These are phyloP conservation scores for Cnemophilus loriae DNA, from an alignment of 2,113 vertebrate species.

Conservation along the genomic window DNA sequence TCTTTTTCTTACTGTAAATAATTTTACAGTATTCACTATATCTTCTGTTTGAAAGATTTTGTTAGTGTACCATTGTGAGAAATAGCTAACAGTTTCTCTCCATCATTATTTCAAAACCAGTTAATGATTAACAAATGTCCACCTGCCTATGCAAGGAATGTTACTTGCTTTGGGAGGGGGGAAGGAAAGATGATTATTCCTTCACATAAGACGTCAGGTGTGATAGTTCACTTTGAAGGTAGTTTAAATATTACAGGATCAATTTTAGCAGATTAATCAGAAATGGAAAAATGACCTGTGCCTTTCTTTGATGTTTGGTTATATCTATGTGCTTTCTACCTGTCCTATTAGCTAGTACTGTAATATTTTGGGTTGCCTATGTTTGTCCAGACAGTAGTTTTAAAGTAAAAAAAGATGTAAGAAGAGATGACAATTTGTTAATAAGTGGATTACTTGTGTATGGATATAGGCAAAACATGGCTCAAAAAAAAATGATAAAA, in stretches of 20 bases:
- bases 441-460: not conserved
- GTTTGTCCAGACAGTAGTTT: not conserved
- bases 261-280: not conserved
- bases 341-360: not conserved
- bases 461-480: not conserved
- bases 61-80: not conserved
- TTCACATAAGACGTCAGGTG: constrained; percentile 5
- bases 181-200: not conserved
- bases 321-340: not conserved
- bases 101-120: not conserved
- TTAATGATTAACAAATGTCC: constrained; percentile 70
- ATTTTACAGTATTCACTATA: constrained; percentile 40
- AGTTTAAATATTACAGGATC: not conserved
- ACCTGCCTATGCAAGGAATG: constrained; percentile 60
- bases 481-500: not conserved
- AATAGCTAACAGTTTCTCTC: not conserved
- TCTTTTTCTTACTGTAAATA: constrained; percentile 25
- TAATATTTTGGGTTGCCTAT: not conserved
- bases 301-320: not conserved
- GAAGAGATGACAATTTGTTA: not conserved
- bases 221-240: not conserved
- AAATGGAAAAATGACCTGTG: not conserved
- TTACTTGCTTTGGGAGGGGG: constrained; percentile 44
- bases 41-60: constrained; percentile 6
- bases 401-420: not conserved